phyloP scores from a whole-genome alignment of 2,888 invertebrate genomes.

The Acrocyrtus sp. region DNA sequence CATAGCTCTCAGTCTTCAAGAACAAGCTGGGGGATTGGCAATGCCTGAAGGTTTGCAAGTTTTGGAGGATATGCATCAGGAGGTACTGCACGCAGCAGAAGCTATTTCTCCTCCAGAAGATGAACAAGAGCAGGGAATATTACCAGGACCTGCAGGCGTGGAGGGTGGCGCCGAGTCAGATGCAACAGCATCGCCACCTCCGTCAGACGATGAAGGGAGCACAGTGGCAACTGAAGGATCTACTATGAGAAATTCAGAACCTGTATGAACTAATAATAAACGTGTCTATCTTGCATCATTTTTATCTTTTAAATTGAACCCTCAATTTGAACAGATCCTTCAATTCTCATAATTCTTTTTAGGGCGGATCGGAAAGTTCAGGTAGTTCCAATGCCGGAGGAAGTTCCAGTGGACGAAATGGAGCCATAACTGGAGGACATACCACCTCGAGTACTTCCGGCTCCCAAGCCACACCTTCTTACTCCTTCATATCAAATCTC shows the following conservation, averaged over 20 bases:
- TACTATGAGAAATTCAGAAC: slow-evolving; percentile 71
- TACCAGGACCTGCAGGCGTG: slow-evolving; percentile 37
- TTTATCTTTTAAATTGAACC: background rate
- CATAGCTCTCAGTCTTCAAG: slow-evolving; percentile 92
- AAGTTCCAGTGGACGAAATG: slow-evolving; percentile 55
- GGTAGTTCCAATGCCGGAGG: slow-evolving; percentile 63
- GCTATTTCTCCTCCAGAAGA: slow-evolving; percentile 59
- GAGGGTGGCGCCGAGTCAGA: slow-evolving; percentile 61
- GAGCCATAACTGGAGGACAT: slow-evolving; percentile 29
- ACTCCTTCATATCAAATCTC: slow-evolving; percentile 27
- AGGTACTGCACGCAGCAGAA: slow-evolving; percentile 60
- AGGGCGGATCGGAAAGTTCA: slow-evolving; percentile 63
- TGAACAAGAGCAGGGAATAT: slow-evolving; percentile 53
- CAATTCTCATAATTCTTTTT: background rate
- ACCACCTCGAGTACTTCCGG: slow-evolving; percentile 32
- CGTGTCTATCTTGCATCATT: background rate
- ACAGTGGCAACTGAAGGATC: slow-evolving; percentile 96
- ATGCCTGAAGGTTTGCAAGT: slow-evolving; percentile 65
- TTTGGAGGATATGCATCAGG: slow-evolving; percentile 63
- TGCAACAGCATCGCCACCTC: slow-evolving; percentile 70
- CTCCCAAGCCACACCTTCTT: slow-evolving; percentile 16
- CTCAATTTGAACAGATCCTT: background rate
- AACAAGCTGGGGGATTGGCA: slow-evolving; percentile 74
- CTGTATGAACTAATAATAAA: slow-evolving; percentile 22
- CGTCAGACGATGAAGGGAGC: slow-evolving; percentile 93